Evolutionary conservation across 2,888 invertebrate genomes (phyloP), one percentile per base, ranked within the genome.

Genomic region (Magallana nippona): DNA sequence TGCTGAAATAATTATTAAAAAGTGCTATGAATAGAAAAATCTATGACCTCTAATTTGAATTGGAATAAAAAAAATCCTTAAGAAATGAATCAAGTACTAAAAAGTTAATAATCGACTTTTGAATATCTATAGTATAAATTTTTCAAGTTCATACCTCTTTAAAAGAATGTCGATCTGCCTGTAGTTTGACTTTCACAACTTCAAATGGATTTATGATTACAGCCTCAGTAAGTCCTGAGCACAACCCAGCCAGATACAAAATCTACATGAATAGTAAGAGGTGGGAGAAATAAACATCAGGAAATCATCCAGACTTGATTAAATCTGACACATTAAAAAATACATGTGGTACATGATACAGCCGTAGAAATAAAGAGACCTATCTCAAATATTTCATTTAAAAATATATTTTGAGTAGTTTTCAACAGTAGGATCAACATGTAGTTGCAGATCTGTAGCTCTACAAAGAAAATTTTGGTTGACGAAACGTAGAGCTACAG

Each of bases 121-220:
- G 44, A 44, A 44, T 44, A 44, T 5, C 8, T 44, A 78, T 2
- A 79, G 27, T 17, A n/a, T 78, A 10, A 15, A 19, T 83, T 87
- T 32, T 32, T 32, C 32, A 2, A 1, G 32, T 32, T 5, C 44
- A 44, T 82, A 92, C 92, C 89, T 92, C 82, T 63, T 84, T 62
- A 81, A 91, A 90, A 32, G 82, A 82, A 82, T 84, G 87, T 84
- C 93, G 91, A 55, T 93, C 93, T 78, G 94, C 91, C 84, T 94
- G 94, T 82, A 94, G 88, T 81, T 91, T 96, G n/a, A 98, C 98
- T 95, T 98, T 99, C 0, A 99, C 97, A 57, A 98, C 98, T 95
- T 98, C 98, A 94, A 98, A 98, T 0, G 98, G 98, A 95, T 98
- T 98, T 0, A 98, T 97, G 83, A 98, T 95, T 87, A 98, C 95